phyloP scores from a whole-genome alignment of 1,140 invertebrate species.

The Saccostrea glomerata region DNA sequence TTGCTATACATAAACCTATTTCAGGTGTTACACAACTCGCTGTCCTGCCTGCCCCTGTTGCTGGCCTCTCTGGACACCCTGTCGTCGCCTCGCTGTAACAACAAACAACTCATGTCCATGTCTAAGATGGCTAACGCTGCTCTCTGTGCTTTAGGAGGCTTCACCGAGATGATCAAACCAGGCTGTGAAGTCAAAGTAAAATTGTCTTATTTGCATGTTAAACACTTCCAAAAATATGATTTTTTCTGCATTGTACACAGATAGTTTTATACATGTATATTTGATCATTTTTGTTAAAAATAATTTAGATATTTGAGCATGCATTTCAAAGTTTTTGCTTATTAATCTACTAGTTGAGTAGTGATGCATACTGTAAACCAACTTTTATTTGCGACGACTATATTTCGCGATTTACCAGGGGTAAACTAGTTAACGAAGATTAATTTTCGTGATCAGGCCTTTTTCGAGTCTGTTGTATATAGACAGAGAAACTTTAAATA shows the following conservation, averaged over 20 bases:
- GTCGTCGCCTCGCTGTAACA: constrained; percentile 68
- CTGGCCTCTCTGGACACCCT: constrained; percentile 71
- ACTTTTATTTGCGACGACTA: too few species aligned
- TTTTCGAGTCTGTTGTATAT: too few species aligned
- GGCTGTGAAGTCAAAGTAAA: constrained; percentile 76
- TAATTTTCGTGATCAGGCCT: too few species aligned
- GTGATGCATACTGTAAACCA: too few species aligned
- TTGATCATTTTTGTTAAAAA: too few species aligned
- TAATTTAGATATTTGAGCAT: too few species aligned
- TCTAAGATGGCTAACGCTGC: constrained; percentile 78
- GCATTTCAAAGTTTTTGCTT: too few species aligned
- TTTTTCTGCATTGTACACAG: not conserved
- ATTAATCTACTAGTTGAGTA: too few species aligned
- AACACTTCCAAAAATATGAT: not conserved
- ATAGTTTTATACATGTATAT: too few species aligned
- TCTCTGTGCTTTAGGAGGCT: constrained; percentile 78
- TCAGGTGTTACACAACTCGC: constrained; percentile 74
- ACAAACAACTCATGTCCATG: constrained; percentile 73
- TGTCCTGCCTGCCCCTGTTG: constrained; percentile 74
- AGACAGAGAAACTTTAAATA: too few species aligned
- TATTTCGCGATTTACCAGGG: too few species aligned
- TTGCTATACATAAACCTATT: not conserved
- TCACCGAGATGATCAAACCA: constrained; percentile 77
- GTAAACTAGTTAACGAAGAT: too few species aligned
- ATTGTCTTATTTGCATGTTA: not conserved